Percentiles rank a stretch among this genome's conserved stretches.
Evolutionary conservation across 2,888 invertebrate species (phyloP).

Genomic region (Eumacrocentrus americanus): DNA sequence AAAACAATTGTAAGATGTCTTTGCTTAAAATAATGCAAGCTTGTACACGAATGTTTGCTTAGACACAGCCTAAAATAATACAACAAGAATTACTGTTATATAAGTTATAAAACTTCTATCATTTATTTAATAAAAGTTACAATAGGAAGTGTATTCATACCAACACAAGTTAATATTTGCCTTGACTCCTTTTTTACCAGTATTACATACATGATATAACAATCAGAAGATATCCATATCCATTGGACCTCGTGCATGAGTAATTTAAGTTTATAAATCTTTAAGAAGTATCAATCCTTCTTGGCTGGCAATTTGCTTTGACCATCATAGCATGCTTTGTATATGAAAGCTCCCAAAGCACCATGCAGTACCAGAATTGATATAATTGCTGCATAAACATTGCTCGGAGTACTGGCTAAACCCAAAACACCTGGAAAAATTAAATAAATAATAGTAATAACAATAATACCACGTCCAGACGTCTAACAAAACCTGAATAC

Average conservation of each 20-base stretch:
- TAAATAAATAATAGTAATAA: background rate
- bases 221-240: background rate
- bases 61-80: background rate
- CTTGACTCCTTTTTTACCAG: no score
- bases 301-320: conserved; percentile 45
- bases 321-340: conserved; percentile 72
- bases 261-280: background rate
- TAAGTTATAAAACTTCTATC: background rate
- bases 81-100: background rate
- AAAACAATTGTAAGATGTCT: background rate
- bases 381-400: conserved; percentile 79
- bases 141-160: conserved; percentile 4
- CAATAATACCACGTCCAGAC: no score
- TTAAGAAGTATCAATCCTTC: conserved; percentile 42
- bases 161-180: background rate
- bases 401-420: conserved; percentile 67
- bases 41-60: background rate
- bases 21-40: background rate
- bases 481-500: no score
- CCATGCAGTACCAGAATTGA: conserved; percentile 78
- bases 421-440: conserved; percentile 66
- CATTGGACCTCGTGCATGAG: background rate
- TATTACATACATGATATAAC: no score
- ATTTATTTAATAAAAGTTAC: background rate
- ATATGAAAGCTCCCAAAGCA: conserved; percentile 79